Conservation (phyloP, 1,140 invertebrate species). For the Euwallacea fornicatus region DNA sequence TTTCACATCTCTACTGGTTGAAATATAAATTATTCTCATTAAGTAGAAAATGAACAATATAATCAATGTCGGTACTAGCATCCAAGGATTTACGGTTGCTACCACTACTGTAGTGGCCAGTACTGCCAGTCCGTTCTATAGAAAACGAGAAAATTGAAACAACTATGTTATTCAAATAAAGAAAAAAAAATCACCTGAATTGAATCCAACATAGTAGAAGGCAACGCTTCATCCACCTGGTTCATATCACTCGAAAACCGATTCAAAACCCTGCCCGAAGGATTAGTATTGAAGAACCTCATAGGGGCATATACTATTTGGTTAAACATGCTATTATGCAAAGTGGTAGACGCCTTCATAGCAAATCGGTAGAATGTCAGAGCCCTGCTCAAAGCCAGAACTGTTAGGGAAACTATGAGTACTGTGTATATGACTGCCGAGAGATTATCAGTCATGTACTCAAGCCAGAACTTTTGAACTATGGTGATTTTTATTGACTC, state of each 20-base stretch:
- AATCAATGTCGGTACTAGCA: slow-evolving; percentile 69
- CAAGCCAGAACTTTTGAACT: slow-evolving; percentile 25
- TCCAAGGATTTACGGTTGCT: slow-evolving; percentile 69
- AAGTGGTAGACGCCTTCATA: slow-evolving; percentile 61
- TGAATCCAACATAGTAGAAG: slow-evolving; percentile 73
- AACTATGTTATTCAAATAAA: background rate
- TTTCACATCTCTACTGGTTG: slow-evolving; percentile 79
- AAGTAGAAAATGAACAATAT: slow-evolving; percentile 64
- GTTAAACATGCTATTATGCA: slow-evolving; percentile 83
- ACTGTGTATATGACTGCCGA: slow-evolving; percentile 7
- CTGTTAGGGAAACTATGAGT: slow-evolving; percentile 48
- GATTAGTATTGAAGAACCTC: slow-evolving; percentile 87
- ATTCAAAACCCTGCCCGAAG: slow-evolving; percentile 73
- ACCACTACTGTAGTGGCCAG: slow-evolving; percentile 37
- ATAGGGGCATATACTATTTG: slow-evolving; percentile 80
- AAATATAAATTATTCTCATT: slow-evolving; percentile 73
- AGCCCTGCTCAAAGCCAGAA: slow-evolving; percentile 64
- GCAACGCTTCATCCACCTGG: slow-evolving; percentile 80
- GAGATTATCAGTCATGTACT: slow-evolving; percentile 27
- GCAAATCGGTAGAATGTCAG: slow-evolving; percentile 73
- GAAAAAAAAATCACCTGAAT: slow-evolving; percentile 54
- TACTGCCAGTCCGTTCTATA: slow-evolving; percentile 33
- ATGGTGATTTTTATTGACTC: background rate
- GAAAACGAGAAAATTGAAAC: slow-evolving; percentile 1
- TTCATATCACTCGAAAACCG: slow-evolving; percentile 76